phyloP scores from a whole-genome alignment of 2,888 invertebrate species.

The Microctonus hyperodae region DNA sequence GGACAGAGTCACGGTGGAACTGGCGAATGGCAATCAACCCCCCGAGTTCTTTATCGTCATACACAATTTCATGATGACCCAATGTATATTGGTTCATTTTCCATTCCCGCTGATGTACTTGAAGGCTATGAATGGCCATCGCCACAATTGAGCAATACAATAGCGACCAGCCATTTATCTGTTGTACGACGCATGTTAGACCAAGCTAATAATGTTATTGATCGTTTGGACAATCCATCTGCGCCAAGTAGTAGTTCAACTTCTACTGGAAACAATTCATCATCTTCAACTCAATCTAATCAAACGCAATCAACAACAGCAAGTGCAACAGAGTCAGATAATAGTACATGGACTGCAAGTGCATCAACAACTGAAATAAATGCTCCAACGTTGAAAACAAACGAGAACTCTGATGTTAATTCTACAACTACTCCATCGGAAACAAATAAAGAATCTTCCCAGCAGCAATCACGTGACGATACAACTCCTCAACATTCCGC shows the following conservation, averaged over 20 bases:
- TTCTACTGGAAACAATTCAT: constrained; percentile 11
- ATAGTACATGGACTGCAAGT: neutral
- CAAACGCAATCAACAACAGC: constrained; percentile 8
- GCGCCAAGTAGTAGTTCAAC: constrained; percentile 39
- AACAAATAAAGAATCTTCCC: neutral
- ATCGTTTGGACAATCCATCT: constrained; percentile 62
- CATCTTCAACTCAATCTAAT: neutral
- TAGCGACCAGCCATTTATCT: constrained; percentile 65
- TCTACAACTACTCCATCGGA: neutral
- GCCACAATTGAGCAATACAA: constrained; percentile 65
- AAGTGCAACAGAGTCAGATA: neutral
- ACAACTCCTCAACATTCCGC: constrained; percentile 33
- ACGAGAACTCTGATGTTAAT: neutral
- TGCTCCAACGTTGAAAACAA: constrained; percentile 24
- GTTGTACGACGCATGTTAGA: constrained; percentile 66
- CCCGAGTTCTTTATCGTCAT: constrained; percentile 31
- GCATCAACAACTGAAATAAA: neutral
- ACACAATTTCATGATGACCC: constrained; percentile 63
- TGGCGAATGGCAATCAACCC: constrained; percentile 40
- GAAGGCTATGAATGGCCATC: constrained; percentile 61
- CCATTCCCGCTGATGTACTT: constrained; percentile 65
- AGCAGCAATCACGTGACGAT: constrained; percentile 26
- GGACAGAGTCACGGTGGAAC: constrained; percentile 57
- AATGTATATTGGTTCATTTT: constrained; percentile 69
- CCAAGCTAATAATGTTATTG: constrained; percentile 62